Conservation (phyloP, 2,888 invertebrate species). For the Cactoblastis cactorum region DNA sequence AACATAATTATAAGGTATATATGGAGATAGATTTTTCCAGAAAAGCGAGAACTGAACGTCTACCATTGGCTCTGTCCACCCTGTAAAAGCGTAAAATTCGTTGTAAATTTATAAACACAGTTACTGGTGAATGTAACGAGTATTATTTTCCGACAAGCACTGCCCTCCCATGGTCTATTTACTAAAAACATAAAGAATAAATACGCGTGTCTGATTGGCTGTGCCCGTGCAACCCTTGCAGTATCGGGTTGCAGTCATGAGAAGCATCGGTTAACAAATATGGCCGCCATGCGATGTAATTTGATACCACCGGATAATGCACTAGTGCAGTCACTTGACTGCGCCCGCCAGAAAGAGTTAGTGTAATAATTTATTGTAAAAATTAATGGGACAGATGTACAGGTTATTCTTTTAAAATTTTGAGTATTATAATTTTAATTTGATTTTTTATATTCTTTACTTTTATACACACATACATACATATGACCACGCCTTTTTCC, state of each 20-base stretch:
- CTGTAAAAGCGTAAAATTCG: too few relatives aligned
- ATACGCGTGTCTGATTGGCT: conserved; percentile 11
- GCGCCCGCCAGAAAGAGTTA: background rate
- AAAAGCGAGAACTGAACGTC: too few relatives aligned
- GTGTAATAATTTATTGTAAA: background rate
- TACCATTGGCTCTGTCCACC: too few relatives aligned
- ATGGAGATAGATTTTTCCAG: too few relatives aligned
- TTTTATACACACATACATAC: too few relatives aligned
- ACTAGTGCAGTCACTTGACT: conserved; percentile 6
- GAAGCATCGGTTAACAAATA: conserved; percentile 12
- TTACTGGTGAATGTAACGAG: background rate
- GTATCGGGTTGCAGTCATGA: conserved; percentile 8
- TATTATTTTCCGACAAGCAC: background rate
- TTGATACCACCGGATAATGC: background rate
- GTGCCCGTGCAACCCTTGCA: conserved; percentile 3
- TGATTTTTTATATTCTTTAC: too few relatives aligned
- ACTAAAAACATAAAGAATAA: conserved; percentile 3
- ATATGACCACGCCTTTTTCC: too few relatives aligned
- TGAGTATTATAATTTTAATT: too few relatives aligned
- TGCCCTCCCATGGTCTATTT: conserved; percentile 3
- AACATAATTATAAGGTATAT: too few relatives aligned
- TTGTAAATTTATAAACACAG: background rate
- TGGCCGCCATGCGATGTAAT: conserved; percentile 8
- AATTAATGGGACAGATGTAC: background rate
- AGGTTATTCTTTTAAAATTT: too few relatives aligned